Conservation (phyloP, 2,888 invertebrate species). For the Branchellion lobata region DNA sequence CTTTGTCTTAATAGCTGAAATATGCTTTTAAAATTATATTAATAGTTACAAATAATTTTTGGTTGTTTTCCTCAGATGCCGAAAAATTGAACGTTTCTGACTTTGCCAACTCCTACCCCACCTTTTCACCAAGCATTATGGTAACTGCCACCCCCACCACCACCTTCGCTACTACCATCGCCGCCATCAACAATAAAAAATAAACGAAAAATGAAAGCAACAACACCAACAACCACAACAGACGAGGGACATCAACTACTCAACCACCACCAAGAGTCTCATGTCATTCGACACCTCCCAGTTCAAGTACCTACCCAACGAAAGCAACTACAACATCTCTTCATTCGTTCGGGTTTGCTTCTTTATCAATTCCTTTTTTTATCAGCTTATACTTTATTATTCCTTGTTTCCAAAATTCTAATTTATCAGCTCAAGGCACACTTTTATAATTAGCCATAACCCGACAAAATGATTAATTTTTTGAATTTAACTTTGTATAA, state of each 20-base stretch:
- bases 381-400: too few species aligned
- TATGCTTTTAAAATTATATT: neutral
- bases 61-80: neutral
- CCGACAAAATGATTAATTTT: too few species aligned
- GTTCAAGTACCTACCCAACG: neutral
- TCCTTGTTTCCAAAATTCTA: too few species aligned
- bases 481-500: too few species aligned
- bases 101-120: neutral
- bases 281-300: neutral
- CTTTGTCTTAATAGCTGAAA: neutral
- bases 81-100: neutral
- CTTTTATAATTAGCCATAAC: too few species aligned
- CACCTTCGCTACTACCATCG: too few species aligned
- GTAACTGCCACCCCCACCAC: neutral
- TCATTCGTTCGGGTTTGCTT: neutral
- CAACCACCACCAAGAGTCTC: neutral
- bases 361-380: too few species aligned
- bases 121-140: slow-evolving; percentile 1
- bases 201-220: neutral
- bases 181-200: neutral
- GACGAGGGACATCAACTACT: neutral
- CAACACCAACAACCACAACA: neutral
- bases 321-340: slow-evolving; percentile 2
- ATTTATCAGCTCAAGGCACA: too few species aligned
- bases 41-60: neutral